Evolutionary conservation across 1,140 invertebrate genomes (phyloP), one percentile per base, ranked within the genome.

Genomic region (Papilio aristodemus): DNA sequence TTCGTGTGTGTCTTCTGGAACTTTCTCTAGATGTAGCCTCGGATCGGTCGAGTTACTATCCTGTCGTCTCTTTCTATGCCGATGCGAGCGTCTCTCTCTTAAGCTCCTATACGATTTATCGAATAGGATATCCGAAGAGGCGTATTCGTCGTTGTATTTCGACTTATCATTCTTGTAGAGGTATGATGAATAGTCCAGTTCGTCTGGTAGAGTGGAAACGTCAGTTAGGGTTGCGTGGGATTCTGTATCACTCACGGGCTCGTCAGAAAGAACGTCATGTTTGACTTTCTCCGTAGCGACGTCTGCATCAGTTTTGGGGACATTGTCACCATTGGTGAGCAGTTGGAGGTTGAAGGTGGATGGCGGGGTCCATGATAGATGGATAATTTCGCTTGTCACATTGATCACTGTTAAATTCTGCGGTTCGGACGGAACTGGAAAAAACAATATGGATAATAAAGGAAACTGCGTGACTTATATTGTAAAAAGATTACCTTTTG

Each of bases 351-450:
- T 94, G 93, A 75, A 97, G 93, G 86, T 94, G 64, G 76, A 74
- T 63, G 97, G 97, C 86, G 95, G 94, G 78, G 91, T 92, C 97
- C 97, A 98, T 76, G 94, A 94, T 76, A 98, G 92, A 68, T 95
- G 94, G 74, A 97, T 95, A 81, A 95, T 95, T 50, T 93, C 94
- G 70, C 96, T 93, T 64, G 95, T 95, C 46, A 97, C 94, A 85
- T 94, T 94, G 70, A 94, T 92, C 13, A 96, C 93, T 71, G 94
- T 95, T 70, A 98, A 92, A 92, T 97, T 97, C 80, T 94, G 92
- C 62, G 97, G 97, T 83, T 95, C 95, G 85, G 94, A 95, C 86
- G 96, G 96, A 89, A 96, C 96, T 96, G 93, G 0, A 88, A 90
- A 39, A 17, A 2, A 62, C 27, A 57, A 62, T n/a, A n/a, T n/a